A percentile compares a stretch with the other conserved stretches of the same genome.
Evolutionary conservation across 2,888 invertebrate species (phyloP).

Genomic region (Cantharis rufa): DNA sequence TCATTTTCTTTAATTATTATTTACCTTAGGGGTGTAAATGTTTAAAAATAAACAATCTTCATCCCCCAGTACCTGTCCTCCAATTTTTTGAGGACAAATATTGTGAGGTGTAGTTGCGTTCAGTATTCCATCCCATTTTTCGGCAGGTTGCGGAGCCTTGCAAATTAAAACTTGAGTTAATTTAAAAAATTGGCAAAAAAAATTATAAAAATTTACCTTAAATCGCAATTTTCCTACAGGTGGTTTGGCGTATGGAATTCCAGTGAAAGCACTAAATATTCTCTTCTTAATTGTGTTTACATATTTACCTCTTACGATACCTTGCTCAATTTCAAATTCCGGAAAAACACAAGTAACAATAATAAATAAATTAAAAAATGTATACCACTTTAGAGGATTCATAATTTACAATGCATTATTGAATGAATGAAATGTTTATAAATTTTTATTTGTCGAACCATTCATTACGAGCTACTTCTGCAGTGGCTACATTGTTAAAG

Average conservation of each 20-base stretch:
- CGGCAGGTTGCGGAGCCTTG: constrained; percentile 69
- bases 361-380: background rate
- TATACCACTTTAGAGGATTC: background rate
- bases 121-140: constrained; percentile 65
- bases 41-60: constrained; percentile 88
- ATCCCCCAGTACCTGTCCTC: constrained; percentile 61
- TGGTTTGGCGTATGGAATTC: constrained; percentile 67
- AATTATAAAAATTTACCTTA: constrained; percentile 55
- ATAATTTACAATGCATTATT: background rate
- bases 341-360: background rate
- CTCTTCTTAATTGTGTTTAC: constrained; percentile 62
- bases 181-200: background rate
- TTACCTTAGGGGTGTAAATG: constrained; percentile 62
- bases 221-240: constrained; percentile 67
- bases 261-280: constrained; percentile 64
- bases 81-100: constrained; percentile 65
- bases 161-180: background rate
- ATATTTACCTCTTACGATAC: constrained; percentile 9
- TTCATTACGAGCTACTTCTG: background rate
- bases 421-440: background rate
- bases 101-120: constrained; percentile 69
- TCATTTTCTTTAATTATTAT: background rate
- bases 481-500: background rate
- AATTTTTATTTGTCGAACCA: background rate
- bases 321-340: constrained; percentile 6